These are phyloP conservation scores for Crioceris asparagi DNA, from an alignment of 2,888 invertebrate genomes.

Conservation along the genomic window DNA sequence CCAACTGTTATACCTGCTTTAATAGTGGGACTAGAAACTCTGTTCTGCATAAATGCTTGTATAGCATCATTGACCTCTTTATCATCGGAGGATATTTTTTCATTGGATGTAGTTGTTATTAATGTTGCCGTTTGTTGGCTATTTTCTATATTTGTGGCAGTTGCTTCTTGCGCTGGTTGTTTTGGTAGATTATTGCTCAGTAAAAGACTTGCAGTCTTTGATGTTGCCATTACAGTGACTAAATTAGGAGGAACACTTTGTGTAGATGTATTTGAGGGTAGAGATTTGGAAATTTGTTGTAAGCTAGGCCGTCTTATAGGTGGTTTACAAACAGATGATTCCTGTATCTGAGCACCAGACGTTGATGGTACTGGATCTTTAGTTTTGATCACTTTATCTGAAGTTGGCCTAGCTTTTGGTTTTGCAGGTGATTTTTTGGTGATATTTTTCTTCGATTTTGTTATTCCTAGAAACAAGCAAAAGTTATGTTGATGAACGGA, in stretches of 20 bases:
- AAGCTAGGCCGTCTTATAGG: slow-evolving; percentile 6
- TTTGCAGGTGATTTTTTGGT: slow-evolving; percentile 32
- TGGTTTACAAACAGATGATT: too few relatives aligned
- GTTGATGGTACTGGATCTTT: too few relatives aligned
- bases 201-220: slow-evolving; percentile 22
- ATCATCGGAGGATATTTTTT: slow-evolving; percentile 22
- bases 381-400: slow-evolving; percentile 14
- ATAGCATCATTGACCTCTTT: slow-evolving; percentile 35
- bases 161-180: slow-evolving; percentile 2
- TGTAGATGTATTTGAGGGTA: slow-evolving; percentile 4
- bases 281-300: not conserved
- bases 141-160: slow-evolving; percentile 1
- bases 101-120: too few relatives aligned
- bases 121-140: not conserved
- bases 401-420: slow-evolving; percentile 32
- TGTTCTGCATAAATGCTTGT: slow-evolving; percentile 32
- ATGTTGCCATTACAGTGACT: slow-evolving; percentile 4
- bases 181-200: slow-evolving; percentile 21
- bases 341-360: too few relatives aligned
- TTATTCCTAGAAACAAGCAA: slow-evolving; percentile 32
- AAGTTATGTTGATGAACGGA: too few relatives aligned
- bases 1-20: too few relatives aligned
- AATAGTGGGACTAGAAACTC: slow-evolving; percentile 31
- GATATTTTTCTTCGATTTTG: slow-evolving; percentile 40
- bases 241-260: slow-evolving; percentile 11